These are phyloP conservation scores for Bilobella aurantiaca DNA, from an alignment of 1,140 invertebrate genomes.

Conservation along the genomic window DNA sequence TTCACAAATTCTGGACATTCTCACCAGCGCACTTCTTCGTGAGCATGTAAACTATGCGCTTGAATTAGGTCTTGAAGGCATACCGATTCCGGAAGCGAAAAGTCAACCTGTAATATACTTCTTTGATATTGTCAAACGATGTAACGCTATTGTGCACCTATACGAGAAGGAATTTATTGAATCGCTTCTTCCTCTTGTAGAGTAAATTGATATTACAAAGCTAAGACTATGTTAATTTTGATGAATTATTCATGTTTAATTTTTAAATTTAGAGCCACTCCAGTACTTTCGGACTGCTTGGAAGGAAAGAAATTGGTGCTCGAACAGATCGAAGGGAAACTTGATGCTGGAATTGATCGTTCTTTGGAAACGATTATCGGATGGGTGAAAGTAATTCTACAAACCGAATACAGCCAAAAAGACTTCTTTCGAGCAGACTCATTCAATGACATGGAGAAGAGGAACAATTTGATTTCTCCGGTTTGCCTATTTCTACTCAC, in stretches of 20 bases:
- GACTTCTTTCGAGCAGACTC: slow-evolving; percentile 87
- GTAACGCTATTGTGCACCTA: slow-evolving; percentile 90
- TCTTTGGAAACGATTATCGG: slow-evolving; percentile 75
- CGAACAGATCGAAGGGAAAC: slow-evolving; percentile 80
- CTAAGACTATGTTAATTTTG: slow-evolving; percentile 20
- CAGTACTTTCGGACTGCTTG: slow-evolving; percentile 75
- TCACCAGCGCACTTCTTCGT: slow-evolving; percentile 73
- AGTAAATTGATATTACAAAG: slow-evolving; percentile 56
- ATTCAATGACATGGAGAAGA: slow-evolving; percentile 37
- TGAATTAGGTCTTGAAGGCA: slow-evolving; percentile 79
- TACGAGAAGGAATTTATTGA: slow-evolving; percentile 91
- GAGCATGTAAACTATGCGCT: slow-evolving; percentile 95
- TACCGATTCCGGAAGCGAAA: slow-evolving; percentile 80
- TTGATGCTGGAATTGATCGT: slow-evolving; percentile 63
- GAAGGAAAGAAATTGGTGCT: slow-evolving; percentile 74
- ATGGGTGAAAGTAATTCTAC: slow-evolving; percentile 82
- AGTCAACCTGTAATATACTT: slow-evolving; percentile 78
- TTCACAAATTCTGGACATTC: slow-evolving; percentile 70
- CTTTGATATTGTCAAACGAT: slow-evolving; percentile 85
- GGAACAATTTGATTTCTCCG: slow-evolving; percentile 37
- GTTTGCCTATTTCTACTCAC: slow-evolving; percentile 40
- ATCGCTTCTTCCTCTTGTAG: slow-evolving; percentile 73
- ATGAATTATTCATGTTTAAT: slow-evolving; percentile 9
- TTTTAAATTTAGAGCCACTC: slow-evolving; percentile 63
- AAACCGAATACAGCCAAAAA: slow-evolving; percentile 87